Conservation (phyloP, 2,797 vertebrate genomes). For the Synanceia verrucosa region DNA sequence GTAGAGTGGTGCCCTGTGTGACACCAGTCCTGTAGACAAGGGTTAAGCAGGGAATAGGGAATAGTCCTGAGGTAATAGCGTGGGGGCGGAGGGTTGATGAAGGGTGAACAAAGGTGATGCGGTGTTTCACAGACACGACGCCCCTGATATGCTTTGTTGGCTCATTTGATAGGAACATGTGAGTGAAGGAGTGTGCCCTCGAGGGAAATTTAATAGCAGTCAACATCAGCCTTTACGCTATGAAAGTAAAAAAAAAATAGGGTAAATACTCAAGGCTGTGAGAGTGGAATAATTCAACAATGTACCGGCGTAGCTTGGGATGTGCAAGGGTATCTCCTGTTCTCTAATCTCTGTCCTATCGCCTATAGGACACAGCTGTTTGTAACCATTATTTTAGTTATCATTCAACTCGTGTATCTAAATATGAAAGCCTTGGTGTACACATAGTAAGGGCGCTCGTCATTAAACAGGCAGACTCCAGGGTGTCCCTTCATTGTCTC, state of each 20-base stretch:
- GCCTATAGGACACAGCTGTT: conserved; percentile 30
- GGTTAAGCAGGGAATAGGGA: conserved; percentile 82
- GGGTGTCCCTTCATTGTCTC: conserved; percentile 34
- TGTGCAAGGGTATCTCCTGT: conserved; percentile 34
- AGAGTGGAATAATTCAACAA: conserved; percentile 63
- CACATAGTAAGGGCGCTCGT: conserved; percentile 40
- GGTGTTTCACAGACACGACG: conserved; percentile 79
- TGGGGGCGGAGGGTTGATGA: conserved; percentile 80
- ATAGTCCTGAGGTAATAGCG: conserved; percentile 79
- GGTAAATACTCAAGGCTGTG: conserved; percentile 70
- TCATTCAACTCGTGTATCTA: conserved; percentile 56
- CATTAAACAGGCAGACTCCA: conserved; percentile 43
- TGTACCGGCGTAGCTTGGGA: conserved; percentile 18
- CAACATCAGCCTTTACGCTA: conserved; percentile 76
- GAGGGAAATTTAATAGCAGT: conserved; percentile 83
- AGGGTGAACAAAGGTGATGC: conserved; percentile 83
- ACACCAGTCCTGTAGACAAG: conserved; percentile 77
- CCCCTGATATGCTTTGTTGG: conserved; percentile 82
- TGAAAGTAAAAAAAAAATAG: conserved; percentile 77
- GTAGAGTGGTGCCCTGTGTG: conserved; percentile 69
- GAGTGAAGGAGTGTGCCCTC: conserved; percentile 76
- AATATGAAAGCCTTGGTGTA: conserved; percentile 40
- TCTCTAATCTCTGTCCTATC: no score
- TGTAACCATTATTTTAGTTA: conserved; percentile 59
- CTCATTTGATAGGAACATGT: conserved; percentile 79